Conservation (phyloP, 1,140 invertebrate genomes). For the Euglossa dilemma region DNA sequence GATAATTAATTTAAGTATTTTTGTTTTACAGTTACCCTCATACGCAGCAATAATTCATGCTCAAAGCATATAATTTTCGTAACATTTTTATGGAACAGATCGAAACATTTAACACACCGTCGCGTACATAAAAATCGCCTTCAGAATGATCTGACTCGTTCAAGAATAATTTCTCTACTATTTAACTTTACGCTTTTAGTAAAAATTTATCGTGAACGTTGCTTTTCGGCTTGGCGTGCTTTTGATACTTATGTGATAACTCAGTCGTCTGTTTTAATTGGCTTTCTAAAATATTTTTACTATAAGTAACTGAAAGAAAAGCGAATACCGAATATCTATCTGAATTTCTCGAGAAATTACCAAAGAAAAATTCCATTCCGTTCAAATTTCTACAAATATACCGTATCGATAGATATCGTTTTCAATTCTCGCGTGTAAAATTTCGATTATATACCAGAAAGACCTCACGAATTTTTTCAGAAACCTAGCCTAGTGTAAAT, state of each 20-base stretch:
- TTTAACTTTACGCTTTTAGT: conserved; percentile 55
- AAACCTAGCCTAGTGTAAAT: conserved; percentile 29
- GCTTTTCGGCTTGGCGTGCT: conserved; percentile 60
- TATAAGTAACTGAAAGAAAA: background rate
- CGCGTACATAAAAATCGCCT: background rate
- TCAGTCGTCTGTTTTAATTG: background rate
- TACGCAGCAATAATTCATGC: background rate
- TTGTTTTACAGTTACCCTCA: conserved; percentile 23
- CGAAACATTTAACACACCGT: conserved; percentile 2
- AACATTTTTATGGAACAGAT: background rate
- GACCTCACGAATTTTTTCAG: no score
- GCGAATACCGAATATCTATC: background rate
- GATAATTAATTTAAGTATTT: background rate
- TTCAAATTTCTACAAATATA: background rate
- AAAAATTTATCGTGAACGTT: conserved; percentile 30
- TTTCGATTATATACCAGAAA: no score
- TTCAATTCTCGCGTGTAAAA: background rate
- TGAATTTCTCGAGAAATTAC: background rate
- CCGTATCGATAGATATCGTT: background rate
- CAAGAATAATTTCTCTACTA: conserved; percentile 18
- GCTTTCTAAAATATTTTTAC: conserved; percentile 1
- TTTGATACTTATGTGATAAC: conserved; percentile 34
- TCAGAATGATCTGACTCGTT: background rate
- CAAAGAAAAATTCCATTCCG: no score
- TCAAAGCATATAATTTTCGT: background rate